phyloP scores from a whole-genome alignment of 1,140 invertebrate genomes.

The Charaxes varanes region DNA sequence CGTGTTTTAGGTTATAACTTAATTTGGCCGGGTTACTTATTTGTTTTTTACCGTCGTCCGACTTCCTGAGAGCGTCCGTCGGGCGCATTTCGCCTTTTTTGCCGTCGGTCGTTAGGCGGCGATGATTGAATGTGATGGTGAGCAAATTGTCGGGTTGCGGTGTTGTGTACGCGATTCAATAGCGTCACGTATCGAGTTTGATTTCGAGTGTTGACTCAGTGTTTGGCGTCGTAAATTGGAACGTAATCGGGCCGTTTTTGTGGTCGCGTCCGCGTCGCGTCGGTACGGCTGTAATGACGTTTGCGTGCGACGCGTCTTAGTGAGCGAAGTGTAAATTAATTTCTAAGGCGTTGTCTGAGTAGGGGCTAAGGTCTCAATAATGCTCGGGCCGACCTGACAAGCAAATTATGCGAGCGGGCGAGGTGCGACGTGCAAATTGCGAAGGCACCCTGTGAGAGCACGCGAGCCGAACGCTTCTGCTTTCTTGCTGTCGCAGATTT shows the following conservation, averaged over 20 bases:
- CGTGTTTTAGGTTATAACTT: conserved; percentile 73
- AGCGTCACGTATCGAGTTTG: conserved; percentile 37
- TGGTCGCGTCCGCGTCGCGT: conserved; percentile 14
- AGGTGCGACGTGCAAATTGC: conserved; percentile 59
- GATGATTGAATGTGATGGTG: conserved; percentile 68
- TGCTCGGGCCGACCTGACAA: conserved; percentile 44
- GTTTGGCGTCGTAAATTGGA: conserved; percentile 33
- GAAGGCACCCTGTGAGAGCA: conserved; percentile 33
- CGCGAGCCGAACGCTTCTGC: conserved; percentile 10
- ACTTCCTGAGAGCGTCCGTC: conserved; percentile 67
- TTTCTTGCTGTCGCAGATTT: conserved; percentile 3
- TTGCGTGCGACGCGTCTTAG: conserved; percentile 13
- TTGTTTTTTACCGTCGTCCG: conserved; percentile 67
- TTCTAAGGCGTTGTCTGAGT: conserved; percentile 33
- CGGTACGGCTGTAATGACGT: conserved; percentile 9
- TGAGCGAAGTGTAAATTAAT: conserved; percentile 49
- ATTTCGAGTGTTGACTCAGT: conserved; percentile 41
- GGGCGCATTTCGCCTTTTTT: conserved; percentile 44
- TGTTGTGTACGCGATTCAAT: conserved; percentile 20
- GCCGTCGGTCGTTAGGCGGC: conserved; percentile 50
- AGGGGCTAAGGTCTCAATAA: conserved; percentile 46
- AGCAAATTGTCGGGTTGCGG: conserved; percentile 43
- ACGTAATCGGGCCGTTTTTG: conserved; percentile 42
- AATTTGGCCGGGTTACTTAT: conserved; percentile 69
- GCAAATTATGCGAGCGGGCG: conserved; percentile 43